Evolutionary conservation across 2,113 vertebrate genomes (phyloP), one percentile per base, ranked within the genome.

Genomic region (Apteryx owenii): DNA sequence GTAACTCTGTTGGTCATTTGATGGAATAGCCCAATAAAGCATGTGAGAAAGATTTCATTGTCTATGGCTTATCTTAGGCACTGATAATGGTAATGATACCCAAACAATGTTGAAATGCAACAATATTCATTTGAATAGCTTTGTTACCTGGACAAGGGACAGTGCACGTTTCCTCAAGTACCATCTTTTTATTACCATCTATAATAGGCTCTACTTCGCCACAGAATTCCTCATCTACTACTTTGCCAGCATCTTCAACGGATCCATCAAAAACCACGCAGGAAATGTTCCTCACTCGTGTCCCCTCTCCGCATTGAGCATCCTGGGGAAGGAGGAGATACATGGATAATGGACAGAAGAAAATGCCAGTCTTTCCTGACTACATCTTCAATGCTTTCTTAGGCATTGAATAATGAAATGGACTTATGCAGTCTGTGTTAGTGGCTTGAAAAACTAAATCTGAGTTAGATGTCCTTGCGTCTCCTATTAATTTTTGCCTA

Each of bases 181-280:
- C 58, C 85, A 99, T 98, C 68, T 97, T 98, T 70, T 98, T 98
- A 96, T 98, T 98, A 60, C 98, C 98, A 6, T 99, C 97, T 50
- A 99, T 94, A 10, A 98, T 80, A 75, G 98, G 97, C 81, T 99
- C 99, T 94, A 99, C 97, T 79, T 98, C 97, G 77, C 97, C 91
- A 96, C 99, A 99, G 89, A 99, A 99, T 95, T 99, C 99, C 75
- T 99, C 99, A 84, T 99, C 99, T 85, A 99, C 99, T 88, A 95
- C 42, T 97, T 98, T 98, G 88, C 98, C 98, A 48, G 97, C 72
- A 17, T 98, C 98, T 36, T 98, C 98, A 28, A 14, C 23, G 38
- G 99, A 98, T 75, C 99, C 99, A 62, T 99, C 99, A 38, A 98
- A 99, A 95, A 99, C 99, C 10, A 99, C 98, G 96, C 99, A 99